Conservation (phyloP, 2,113 vertebrate species). For the Lutjanus erythropterus region DNA sequence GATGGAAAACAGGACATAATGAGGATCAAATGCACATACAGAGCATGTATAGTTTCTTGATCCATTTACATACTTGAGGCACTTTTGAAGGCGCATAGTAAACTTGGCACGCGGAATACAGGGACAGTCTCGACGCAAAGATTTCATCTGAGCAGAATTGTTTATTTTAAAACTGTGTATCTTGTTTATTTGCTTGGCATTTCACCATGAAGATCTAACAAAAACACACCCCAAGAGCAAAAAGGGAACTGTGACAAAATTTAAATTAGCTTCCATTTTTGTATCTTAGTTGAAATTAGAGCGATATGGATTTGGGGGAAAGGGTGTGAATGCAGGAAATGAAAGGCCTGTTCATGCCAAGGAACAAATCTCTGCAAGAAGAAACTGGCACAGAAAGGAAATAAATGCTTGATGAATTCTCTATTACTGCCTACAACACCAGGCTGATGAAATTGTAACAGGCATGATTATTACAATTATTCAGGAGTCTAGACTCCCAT, state of each 20-base stretch:
- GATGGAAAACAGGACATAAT: conserved; percentile 66
- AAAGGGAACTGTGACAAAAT: conserved; percentile 51
- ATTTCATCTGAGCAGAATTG: conserved; percentile 35
- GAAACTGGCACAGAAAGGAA: conserved; percentile 41
- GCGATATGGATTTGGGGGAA: conserved; percentile 48
- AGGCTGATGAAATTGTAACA: conserved; percentile 49
- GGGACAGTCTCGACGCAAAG: neutral
- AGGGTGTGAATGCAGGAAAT: conserved; percentile 46
- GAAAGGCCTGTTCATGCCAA: conserved; percentile 51
- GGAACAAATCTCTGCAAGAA: conserved; percentile 16
- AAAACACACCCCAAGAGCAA: conserved; percentile 30
- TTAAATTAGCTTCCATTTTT: conserved; percentile 64
- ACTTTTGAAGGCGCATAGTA: conserved; percentile 10
- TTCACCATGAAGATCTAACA: conserved; percentile 22
- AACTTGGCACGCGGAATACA: conserved; percentile 12
- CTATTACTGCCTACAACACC: conserved; percentile 37
- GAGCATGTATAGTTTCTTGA: conserved; percentile 19
- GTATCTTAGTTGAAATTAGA: conserved; percentile 52
- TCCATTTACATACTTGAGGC: conserved; percentile 43
- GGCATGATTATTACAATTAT: conserved; percentile 59
- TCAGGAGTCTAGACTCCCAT: conserved; percentile 40
- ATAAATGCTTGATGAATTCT: conserved; percentile 52
- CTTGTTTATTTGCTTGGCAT: conserved; percentile 52
- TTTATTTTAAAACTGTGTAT: conserved; percentile 38
- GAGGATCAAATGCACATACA: conserved; percentile 59